Percentiles rank a stretch among this genome's conserved stretches.
phyloP scores from a whole-genome alignment of 2,113 vertebrate species.

The Mormyrus lacerda region DNA sequence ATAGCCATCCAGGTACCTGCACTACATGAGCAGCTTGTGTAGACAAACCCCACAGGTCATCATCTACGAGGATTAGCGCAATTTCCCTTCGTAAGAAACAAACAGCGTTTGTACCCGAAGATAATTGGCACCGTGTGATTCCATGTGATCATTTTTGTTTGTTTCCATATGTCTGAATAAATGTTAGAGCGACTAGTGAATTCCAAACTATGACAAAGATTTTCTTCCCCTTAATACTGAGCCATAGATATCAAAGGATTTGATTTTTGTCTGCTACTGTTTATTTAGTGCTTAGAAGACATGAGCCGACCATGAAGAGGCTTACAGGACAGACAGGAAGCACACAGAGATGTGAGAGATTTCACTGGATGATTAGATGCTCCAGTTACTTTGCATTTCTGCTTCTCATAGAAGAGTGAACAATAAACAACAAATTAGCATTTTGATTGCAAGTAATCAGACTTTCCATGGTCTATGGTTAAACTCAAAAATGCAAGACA shows the following conservation, averaged over 20 bases:
- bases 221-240: not conserved
- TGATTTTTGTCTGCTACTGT: not conserved
- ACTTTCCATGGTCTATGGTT: not conserved
- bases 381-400: not conserved
- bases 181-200: not conserved
- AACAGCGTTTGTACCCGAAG: not conserved
- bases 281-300: not conserved
- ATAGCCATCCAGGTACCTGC: not conserved
- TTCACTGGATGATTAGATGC: not conserved
- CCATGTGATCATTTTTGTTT: not conserved
- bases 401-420: not conserved
- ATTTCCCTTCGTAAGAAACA: not conserved
- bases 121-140: not conserved
- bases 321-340: not conserved
- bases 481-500: not conserved
- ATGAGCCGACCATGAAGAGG: not conserved
- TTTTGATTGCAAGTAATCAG: not conserved
- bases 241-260: not conserved
- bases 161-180: not conserved
- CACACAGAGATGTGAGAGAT: not conserved
- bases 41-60: not conserved
- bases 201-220: not conserved
- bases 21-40: not conserved
- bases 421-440: not conserved
- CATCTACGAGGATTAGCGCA: not conserved